Base-by-base conservation (phyloP, 2,113 vertebrate species). In the Sorex araneus region DNA sequence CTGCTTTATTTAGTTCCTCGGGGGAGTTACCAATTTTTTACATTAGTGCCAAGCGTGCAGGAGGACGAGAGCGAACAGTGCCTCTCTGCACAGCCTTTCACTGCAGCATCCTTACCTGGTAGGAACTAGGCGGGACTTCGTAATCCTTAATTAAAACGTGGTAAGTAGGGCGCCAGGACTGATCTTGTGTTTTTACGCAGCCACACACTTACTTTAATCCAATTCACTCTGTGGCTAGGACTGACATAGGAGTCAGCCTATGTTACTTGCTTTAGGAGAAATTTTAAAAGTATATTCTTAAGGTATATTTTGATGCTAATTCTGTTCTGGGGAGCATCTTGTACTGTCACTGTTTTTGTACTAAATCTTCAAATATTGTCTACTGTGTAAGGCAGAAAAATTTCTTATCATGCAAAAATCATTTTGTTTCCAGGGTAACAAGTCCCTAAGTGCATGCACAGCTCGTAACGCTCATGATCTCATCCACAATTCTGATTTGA, bases 401-500 rank as follows among this genome's bases (percentile, higher is more conserved):
- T 97, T 98, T 98, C 98, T 98, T 97, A 98, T 97, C 96, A 96
- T 97, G 97, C 97, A 97, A 97, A 98, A 97, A 97, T 96, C 97
- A 97, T 98, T 97, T 98, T 98, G 97, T 98, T 98, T 98, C 97
- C 97, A 98, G 98, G 98, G 97, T 97, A 98, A 98, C 99, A 98
- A 99, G 99, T 98, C 98, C 97, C 98, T 98, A 98, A 98, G 99
- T 98, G 99, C 99, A 99, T 99, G 99, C 98, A 99, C 98, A 98
- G 98, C 99, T 99, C 99, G 99, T 99, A 98, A 98, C 98, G 98
- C 98, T 98, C 98, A 98, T 98, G 98, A 98, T 98, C 98, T 99
- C 98, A 98, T 98, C 98, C 98, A 99, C 98, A 98, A 97, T 96
- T 97, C 95, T 94, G 93, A 97, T 97, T 95, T 95, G 80, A 92